phyloP scores from a whole-genome alignment of 2,888 invertebrate species.

The Chorisops tibialis region DNA sequence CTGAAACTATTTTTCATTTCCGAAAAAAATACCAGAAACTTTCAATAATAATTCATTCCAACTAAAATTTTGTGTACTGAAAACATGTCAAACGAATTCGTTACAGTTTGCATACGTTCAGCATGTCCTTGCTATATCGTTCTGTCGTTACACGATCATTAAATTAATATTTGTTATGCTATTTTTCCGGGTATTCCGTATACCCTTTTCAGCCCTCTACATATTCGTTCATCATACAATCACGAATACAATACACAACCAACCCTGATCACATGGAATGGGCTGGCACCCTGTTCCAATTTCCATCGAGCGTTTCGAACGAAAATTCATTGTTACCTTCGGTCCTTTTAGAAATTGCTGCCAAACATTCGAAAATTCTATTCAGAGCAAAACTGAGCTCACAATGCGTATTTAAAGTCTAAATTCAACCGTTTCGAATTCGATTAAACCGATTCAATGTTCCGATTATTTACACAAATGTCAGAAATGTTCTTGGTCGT shows the following conservation, averaged over 20 bases:
- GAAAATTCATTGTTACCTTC: background rate
- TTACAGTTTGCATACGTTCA: constrained; percentile 20
- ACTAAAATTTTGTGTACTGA: constrained; percentile 5
- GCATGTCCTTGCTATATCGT: no score
- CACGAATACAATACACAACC: background rate
- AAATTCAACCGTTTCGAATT: constrained; percentile 28
- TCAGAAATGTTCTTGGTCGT: background rate
- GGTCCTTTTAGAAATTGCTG: background rate
- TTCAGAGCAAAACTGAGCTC: background rate
- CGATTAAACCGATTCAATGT: constrained; percentile 29
- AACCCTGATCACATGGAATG: background rate
- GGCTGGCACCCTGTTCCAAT: background rate
- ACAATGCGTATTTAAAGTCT: constrained; percentile 11
- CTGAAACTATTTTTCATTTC: no score
- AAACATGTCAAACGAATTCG: constrained; percentile 29
- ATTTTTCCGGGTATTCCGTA: background rate
- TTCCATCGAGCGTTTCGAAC: background rate
- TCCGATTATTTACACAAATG: constrained; percentile 11
- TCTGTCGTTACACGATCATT: constrained; percentile 26
- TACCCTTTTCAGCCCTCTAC: background rate
- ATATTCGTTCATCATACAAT: background rate
- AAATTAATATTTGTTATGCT: constrained; percentile 23
- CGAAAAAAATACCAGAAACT: no score
- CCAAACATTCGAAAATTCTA: background rate
- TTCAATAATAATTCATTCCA: no score